Percentiles rank a stretch among this genome's conserved stretches.
These are phyloP conservation scores for Drosophila pseudotakahashii DNA, from an alignment of 2,888 invertebrate species.

Conservation along the genomic window DNA sequence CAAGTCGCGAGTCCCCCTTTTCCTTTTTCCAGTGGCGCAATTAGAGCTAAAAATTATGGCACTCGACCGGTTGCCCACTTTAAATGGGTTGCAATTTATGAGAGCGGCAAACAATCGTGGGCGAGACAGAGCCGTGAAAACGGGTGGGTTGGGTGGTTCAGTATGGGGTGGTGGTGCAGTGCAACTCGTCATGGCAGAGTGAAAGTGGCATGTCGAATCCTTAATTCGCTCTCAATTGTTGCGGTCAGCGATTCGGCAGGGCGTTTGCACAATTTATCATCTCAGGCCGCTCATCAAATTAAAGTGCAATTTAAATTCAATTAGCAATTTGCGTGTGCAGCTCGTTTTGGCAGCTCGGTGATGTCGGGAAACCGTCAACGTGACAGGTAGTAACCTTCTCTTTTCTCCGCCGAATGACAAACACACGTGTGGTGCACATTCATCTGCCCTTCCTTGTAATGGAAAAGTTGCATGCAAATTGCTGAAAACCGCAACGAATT, in stretches of 20 bases:
- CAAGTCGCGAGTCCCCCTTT: constrained; percentile 12
- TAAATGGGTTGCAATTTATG: constrained; percentile 79
- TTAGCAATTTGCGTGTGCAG: constrained; percentile 77
- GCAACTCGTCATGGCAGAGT: constrained; percentile 52
- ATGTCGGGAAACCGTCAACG: constrained; percentile 44
- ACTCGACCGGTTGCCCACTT: constrained; percentile 41
- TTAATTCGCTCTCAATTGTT: constrained; percentile 71
- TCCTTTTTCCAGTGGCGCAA: constrained; percentile 63
- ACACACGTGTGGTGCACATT: constrained; percentile 55
- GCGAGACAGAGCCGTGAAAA: constrained; percentile 34
- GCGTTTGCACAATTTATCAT: constrained; percentile 80
- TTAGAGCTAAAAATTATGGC: constrained; percentile 63
- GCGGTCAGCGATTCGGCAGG: constrained; percentile 71
- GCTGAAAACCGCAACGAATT: constrained; percentile 80
- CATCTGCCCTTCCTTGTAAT: constrained; percentile 51
- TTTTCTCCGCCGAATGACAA: constrained; percentile 66
- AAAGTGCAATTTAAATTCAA: constrained; percentile 80
- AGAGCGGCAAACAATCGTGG: constrained; percentile 47
- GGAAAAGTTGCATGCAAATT: constrained; percentile 78
- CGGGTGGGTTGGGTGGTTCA: neutral
- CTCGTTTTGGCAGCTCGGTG: constrained; percentile 32
- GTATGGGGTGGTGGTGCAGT: neutral
- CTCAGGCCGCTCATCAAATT: constrained; percentile 57
- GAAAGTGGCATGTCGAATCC: constrained; percentile 78
- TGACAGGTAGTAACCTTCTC: constrained; percentile 30